phyloP scores from a whole-genome alignment of 2,888 invertebrate species.

The Eilema depressum region DNA sequence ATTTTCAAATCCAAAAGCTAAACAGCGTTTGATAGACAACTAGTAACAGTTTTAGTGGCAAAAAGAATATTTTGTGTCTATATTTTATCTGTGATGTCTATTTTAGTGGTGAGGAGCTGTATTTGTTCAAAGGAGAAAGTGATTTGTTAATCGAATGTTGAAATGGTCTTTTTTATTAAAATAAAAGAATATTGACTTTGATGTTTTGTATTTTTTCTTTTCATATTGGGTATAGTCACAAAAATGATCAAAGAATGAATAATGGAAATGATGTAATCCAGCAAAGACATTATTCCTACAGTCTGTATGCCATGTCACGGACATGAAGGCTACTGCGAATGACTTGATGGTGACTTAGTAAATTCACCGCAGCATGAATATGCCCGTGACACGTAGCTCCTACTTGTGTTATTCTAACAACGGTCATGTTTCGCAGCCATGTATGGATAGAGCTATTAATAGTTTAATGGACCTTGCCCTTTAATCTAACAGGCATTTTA shows the following conservation, averaged over 20 bases:
- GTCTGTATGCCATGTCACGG: too few relatives aligned
- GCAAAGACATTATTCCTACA: too few relatives aligned
- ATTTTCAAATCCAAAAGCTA: constrained; percentile 33
- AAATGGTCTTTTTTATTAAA: constrained; percentile 74
- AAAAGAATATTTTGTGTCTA: constrained; percentile 76
- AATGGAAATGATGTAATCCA: too few relatives aligned
- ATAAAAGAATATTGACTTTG: constrained; percentile 72
- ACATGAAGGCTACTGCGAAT: too few relatives aligned
- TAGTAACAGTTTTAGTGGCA: constrained; percentile 65
- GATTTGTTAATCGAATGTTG: constrained; percentile 74
- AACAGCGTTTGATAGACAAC: constrained; percentile 56
- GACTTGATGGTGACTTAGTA: too few relatives aligned
- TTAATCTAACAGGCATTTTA: neutral
- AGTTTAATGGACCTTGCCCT: too few relatives aligned
- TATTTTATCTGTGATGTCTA: constrained; percentile 86
- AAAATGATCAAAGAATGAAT: neutral
- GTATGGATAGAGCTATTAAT: too few relatives aligned
- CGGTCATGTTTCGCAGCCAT: too few relatives aligned
- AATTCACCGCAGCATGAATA: too few relatives aligned
- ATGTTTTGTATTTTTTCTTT: constrained; percentile 47
- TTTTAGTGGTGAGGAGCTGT: constrained; percentile 73
- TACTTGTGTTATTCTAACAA: too few relatives aligned
- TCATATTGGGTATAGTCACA: constrained; percentile 15
- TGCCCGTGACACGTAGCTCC: too few relatives aligned
- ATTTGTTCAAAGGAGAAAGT: constrained; percentile 67